Evolutionary conservation across 2,113 vertebrate genomes (phyloP), one percentile per base, ranked within the genome.

Genomic region (Epinephelus moara): DNA sequence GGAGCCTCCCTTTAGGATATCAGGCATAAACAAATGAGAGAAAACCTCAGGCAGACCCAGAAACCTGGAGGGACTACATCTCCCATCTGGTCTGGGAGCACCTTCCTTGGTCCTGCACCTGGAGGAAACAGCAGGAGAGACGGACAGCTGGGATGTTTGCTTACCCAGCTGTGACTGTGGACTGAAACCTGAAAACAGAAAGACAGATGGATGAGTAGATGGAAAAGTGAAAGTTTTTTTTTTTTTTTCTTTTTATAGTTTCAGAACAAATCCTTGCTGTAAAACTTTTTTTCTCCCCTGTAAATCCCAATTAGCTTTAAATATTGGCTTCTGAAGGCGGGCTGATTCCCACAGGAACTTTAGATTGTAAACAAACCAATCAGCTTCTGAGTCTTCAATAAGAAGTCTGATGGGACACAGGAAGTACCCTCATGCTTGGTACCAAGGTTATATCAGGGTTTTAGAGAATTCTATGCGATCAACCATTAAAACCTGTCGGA

Each of bases 21-120:
- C 18, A 40, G 64, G 3, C n/a, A 40, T 27, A 60, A 59, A 77
- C 66, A 67, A 53, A 53, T 21, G 45, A 27, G 62, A 59, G 37
- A 37, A 68, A 59, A 66, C 74, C 76, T 66, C 27, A 68, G 70
- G 70, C 30, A 37, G 47, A 64, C 57, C 74, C 49, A 6, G 55
- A 50, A 12, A 73, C 57, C 18, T 70, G n/a, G 5, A 10, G 77
- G 77, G 66, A 77, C 75, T n/a, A 7, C 52, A 37, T 60, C 63
- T 66, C 64, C 84, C 30, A 69, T 60, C 50, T 56, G 70, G 23
- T 37, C 66, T 66, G 42, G 66, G 61, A 85, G 21, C 45, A 79
- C 10, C 81, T 40, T 72, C 66, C 50, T 40, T 4, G 60, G 42
- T 61, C 75, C 82, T 53, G 61, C 90, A 89, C 79, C 82, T 86